These are phyloP conservation scores for Sialia sialis DNA, from an alignment of 2,113 vertebrate species.

Conservation along the genomic window DNA sequence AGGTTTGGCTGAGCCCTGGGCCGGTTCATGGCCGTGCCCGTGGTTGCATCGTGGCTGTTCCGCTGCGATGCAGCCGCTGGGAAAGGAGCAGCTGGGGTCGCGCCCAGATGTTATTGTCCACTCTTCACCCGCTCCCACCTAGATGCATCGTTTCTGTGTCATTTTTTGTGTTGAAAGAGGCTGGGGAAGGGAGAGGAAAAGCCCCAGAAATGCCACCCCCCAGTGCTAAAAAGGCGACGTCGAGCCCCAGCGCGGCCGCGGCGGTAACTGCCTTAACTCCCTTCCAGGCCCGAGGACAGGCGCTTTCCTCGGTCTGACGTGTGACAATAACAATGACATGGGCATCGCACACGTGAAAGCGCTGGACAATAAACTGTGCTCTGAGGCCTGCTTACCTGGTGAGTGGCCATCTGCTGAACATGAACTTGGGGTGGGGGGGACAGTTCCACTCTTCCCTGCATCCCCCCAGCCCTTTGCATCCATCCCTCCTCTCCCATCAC, in stretches of 20 bases:
- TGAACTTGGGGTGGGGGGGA: conserved; percentile 73
- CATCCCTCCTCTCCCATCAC: not conserved
- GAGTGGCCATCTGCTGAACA: conserved; percentile 94
- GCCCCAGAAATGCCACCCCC: not conserved
- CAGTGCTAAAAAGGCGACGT: not conserved
- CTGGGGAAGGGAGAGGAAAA: conserved; percentile 40
- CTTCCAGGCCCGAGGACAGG: conserved; percentile 81
- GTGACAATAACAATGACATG: conserved; percentile 99
- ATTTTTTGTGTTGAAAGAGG: conserved; percentile 20
- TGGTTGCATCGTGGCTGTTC: not conserved
- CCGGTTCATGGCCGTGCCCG: not conserved
- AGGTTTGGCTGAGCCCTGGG: not conserved
- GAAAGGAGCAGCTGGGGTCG: not conserved
- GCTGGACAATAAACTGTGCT: conserved; percentile 98
- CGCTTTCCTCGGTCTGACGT: conserved; percentile 86
- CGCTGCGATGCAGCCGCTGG: not conserved
- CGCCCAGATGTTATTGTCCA: conserved; percentile 50
- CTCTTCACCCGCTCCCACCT: conserved; percentile 38
- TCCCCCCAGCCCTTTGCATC: not conserved
- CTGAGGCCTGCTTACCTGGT: conserved; percentile 96
- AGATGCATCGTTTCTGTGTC: not conserved
- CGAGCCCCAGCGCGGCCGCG: not conserved
- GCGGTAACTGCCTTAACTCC: conserved; percentile 79
- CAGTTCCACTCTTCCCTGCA: conserved; percentile 1
- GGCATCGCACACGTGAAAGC: conserved; percentile 90